Base-by-base conservation (phyloP, 2,888 invertebrate genomes). In the Dendrolimus houi region DNA sequence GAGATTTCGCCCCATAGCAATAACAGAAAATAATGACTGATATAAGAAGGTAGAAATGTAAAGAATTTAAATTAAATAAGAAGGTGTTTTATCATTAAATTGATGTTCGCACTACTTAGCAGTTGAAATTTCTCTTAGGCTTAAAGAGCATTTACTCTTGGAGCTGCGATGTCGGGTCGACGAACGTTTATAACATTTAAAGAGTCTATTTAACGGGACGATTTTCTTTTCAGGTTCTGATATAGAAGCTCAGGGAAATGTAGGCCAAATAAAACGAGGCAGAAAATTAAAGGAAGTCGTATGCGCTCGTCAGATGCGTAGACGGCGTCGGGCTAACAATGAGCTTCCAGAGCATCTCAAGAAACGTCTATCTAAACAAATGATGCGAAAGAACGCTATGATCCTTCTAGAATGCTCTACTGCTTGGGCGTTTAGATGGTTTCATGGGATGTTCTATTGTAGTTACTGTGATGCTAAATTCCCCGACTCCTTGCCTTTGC, bases 341-440 rank as follows among this genome's bases (percentile, higher is more conserved):
- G 75, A 85, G 62, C 71, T 85, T 54, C 81, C 90, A 1, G 85
- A 86, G 62, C 85, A 84, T 63, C 87, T 87, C 0, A 85, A 85
- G 59, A 84, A 80, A 65, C 72, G 90, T 58, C 83, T 88, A 53
- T 75, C 81, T 1, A 88, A 85, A 71, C 87, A 86, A 0, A 87
- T 87, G 86, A 87, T 89, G 89, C 74, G 86, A 29, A 72, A 83
- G 57, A 89, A 90, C 59, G 87, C 90, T 1, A 65, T 85, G 63
- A 79, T 69, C 0, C 67, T 90, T 64, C 71, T 90, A 41, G 83
- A 87, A 75, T 77, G 64, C 68, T 87, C 89, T 1, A 87, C 88
- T 0, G 87, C 86, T 1, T 90, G 87, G 88, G 81, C 90, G 0
- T 90, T 90, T 58, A 75, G 89, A 54, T 90, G 87, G 86, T 88